A percentile compares a stretch with the other conserved stretches of the same genome.
Evolutionary conservation across 1,140 invertebrate species (phyloP).

Genomic region (Eumeta japonica): DNA sequence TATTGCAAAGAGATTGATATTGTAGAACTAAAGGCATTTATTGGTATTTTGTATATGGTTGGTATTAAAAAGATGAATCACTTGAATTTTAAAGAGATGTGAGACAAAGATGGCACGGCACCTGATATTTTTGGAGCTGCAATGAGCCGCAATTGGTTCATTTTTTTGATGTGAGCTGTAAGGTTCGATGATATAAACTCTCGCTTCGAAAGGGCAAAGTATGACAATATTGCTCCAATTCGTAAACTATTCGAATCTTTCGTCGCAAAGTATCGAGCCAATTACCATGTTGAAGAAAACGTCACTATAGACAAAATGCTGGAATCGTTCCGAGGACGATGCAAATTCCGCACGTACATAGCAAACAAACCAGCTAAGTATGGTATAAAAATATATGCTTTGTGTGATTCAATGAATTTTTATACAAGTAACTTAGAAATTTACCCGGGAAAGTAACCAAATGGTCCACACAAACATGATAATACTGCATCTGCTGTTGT

Average conservation of each 20-base stretch:
- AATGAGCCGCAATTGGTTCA: conserved; percentile 17
- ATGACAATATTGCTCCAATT: conserved; percentile 30
- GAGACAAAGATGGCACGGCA: conserved; percentile 22
- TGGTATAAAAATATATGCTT: too few species aligned
- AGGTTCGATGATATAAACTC: conserved; percentile 25
- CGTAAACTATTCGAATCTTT: too few species aligned
- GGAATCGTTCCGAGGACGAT: conserved; percentile 22
- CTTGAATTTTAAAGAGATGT: conserved; percentile 25
- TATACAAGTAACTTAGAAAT: too few species aligned
- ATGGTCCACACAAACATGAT: too few species aligned
- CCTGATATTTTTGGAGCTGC: too few species aligned
- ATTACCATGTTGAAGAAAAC: conserved; percentile 15
- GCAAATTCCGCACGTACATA: too few species aligned
- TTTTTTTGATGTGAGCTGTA: conserved; percentile 21
- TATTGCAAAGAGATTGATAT: conserved; percentile 19
- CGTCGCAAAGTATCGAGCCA: conserved; percentile 18
- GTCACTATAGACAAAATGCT: conserved; percentile 37
- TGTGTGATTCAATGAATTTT: conserved; percentile 7
- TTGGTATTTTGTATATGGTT: conserved; percentile 24
- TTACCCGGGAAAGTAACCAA: conserved; percentile 33
- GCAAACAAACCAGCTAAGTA: too few species aligned
- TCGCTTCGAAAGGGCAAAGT: conserved; percentile 17
- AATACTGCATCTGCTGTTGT: too few species aligned
- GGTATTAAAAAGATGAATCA: conserved; percentile 20
- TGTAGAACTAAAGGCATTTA: conserved; percentile 24